phyloP scores from a whole-genome alignment of 2,797 vertebrate species.

The Scolopax rusticola region DNA sequence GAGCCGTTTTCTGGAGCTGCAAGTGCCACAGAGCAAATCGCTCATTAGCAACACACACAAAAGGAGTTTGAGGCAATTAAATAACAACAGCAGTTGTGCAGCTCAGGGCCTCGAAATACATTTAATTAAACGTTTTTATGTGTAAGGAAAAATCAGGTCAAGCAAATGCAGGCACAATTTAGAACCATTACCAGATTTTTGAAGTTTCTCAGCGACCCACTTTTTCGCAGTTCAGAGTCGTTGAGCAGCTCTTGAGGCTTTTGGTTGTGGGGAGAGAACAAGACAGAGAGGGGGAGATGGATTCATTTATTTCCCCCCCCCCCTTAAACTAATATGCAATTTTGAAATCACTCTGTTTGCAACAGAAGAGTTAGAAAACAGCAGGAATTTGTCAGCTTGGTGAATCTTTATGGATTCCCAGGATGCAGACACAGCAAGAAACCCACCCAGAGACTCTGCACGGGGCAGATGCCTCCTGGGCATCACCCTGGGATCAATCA shows the following conservation, averaged over 20 bases:
- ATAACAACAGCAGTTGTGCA: constrained; percentile 61
- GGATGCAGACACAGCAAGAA: not conserved
- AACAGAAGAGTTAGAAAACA: not conserved
- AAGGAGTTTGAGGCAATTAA: constrained; percentile 55
- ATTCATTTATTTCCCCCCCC: rapidly evolving
- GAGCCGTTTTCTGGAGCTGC: constrained; percentile 46
- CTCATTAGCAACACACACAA: constrained; percentile 47
- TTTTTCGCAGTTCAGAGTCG: not conserved
- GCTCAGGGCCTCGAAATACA: constrained; percentile 51
- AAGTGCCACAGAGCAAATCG: constrained; percentile 62
- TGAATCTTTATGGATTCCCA: not conserved
- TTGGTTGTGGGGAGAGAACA: not conserved
- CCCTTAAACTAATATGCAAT: not conserved
- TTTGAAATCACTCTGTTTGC: not conserved
- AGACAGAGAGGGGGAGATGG: not conserved
- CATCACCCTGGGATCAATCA: rapidly evolving
- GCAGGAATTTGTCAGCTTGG: not conserved
- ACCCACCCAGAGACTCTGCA: not conserved
- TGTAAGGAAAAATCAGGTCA: constrained; percentile 51
- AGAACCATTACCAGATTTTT: not conserved
- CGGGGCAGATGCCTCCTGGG: not conserved
- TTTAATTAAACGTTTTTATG: constrained; percentile 60
- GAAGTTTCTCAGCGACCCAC: not conserved
- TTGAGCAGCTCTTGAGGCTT: not conserved
- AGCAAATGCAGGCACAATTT: not conserved